Base-by-base conservation (phyloP, 2,888 invertebrate species). In the Pristionchus arcanus region DNA sequence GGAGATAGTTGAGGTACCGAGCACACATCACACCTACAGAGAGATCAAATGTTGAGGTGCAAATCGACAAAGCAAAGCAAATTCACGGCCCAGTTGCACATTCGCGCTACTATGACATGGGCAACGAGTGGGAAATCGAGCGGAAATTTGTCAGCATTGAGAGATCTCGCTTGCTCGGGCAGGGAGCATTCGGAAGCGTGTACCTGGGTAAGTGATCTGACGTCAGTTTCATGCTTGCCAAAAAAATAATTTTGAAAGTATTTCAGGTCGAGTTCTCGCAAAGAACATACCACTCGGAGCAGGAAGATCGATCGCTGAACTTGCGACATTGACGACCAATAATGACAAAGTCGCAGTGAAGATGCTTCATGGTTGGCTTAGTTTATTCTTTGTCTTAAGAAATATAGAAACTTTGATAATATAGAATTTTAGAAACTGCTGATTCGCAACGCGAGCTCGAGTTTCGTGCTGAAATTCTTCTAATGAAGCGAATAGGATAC, bases 401-500 rank as follows among this genome's bases (percentile, higher is more conserved):
- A 53, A 15, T 63, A 4, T 25, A 5, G n/a, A n/a, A n/a, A 5
- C 5, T 63, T 5, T 5, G 21, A 63, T 4, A 15, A 16, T 16
- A 5, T 19, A 21, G 21, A 16, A 19, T 4, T 77, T 77, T 15
- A 77, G 77, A 77, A n/a, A 77, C 25, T 25, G 77, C 37, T 1
- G 77, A 77, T n/a, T 9, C 42, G 7, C 53, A 16, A 2, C 7
- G 63, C 2, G 59, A 66, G 21, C 1, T 2, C 25, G 34, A 34
- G 5, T 86, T 86, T n/a, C 63, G 9, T 19, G 86, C n/a, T 1
- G 86, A 86, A 42, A 86, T 86, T 42, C 31, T 34, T 1, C 21
- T 86, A 1, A 86, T 86, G 86, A 86, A 63, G 42, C 25, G 42
- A 13, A 59, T 86, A n/a, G 86, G 86, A 34, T 66, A 86, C 31